Evolutionary conservation across 2,113 vertebrate species (phyloP).

Genomic region (Nesogale talazaci): DNA sequence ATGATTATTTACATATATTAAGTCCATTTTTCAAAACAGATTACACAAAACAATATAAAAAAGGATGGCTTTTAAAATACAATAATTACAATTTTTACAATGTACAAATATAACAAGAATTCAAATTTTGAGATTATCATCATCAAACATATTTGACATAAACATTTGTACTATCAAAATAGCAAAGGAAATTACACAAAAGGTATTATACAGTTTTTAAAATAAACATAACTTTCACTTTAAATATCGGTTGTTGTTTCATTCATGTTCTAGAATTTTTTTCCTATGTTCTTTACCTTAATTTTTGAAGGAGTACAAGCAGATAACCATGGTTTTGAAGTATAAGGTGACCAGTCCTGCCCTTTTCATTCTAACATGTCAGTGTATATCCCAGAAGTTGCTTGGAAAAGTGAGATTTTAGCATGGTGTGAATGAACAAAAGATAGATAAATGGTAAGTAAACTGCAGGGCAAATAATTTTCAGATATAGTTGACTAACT

Average conservation of each 20-base stretch:
- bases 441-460: slow-evolving; percentile 7
- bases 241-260: slow-evolving; percentile 62
- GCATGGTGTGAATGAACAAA: slow-evolving; percentile 36
- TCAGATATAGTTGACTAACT: slow-evolving; percentile 23
- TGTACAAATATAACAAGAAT: slow-evolving; percentile 79
- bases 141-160: slow-evolving; percentile 73
- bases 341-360: slow-evolving; percentile 48
- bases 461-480: slow-evolving; percentile 49
- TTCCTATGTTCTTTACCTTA: slow-evolving; percentile 64
- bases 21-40: slow-evolving; percentile 69
- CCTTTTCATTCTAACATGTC: slow-evolving; percentile 50
- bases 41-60: slow-evolving; percentile 78
- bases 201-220: slow-evolving; percentile 68
- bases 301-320: slow-evolving; percentile 57
- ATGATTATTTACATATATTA: neutral
- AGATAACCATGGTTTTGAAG: slow-evolving; percentile 48
- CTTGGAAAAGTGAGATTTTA: slow-evolving; percentile 36
- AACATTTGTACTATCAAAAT: slow-evolving; percentile 69
- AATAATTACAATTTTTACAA: slow-evolving; percentile 82
- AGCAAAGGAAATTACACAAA: slow-evolving; percentile 65
- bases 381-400: slow-evolving; percentile 36
- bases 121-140: slow-evolving; percentile 67
- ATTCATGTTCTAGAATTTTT: slow-evolving; percentile 36
- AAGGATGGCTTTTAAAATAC: slow-evolving; percentile 79
- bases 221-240: slow-evolving; percentile 74